Evolutionary conservation across 1,140 invertebrate genomes (phyloP).

Genomic region (Drosophila tristis): DNA sequence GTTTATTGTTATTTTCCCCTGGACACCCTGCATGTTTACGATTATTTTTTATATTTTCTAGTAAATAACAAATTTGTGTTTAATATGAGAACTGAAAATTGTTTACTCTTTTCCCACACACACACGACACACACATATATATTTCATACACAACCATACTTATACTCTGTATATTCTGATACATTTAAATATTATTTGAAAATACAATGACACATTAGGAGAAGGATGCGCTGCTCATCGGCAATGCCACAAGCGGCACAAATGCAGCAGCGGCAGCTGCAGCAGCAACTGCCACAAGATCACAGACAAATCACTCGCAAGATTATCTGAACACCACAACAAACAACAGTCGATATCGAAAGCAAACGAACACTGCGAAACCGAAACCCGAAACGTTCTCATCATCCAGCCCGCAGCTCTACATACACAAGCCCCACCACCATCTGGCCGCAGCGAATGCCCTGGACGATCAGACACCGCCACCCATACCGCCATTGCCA

Average conservation of each 20-base stretch:
- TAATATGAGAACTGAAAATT: conserved; percentile 36
- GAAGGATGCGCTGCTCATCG: conserved; percentile 61
- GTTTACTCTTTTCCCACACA: conserved; percentile 27
- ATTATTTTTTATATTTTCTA: conserved; percentile 32
- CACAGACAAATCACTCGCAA: conserved; percentile 70
- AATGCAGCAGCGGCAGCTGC: conserved; percentile 24
- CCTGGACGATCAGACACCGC: conserved; percentile 84
- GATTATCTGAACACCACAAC: conserved; percentile 62
- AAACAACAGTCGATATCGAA: conserved; percentile 76
- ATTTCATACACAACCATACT: conserved; percentile 35
- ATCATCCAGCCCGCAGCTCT: conserved; percentile 78
- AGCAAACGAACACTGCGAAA: conserved; percentile 70
- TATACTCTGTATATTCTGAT: conserved; percentile 53
- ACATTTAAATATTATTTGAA: conserved; percentile 27
- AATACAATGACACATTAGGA: conserved; percentile 56
- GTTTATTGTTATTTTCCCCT: conserved; percentile 32
- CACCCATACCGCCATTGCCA: conserved; percentile 87
- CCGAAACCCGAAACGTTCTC: conserved; percentile 70
- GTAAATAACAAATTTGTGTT: conserved; percentile 64
- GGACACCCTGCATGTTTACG: conserved; percentile 55
- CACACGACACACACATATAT: conserved; percentile 23
- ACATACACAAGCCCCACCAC: conserved; percentile 75
- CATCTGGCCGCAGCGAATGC: conserved; percentile 61
- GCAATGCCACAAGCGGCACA: conserved; percentile 28
- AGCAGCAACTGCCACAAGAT: conserved; percentile 27